Conservation (phyloP, 1,140 invertebrate genomes). For the Drosophila murphyi region DNA sequence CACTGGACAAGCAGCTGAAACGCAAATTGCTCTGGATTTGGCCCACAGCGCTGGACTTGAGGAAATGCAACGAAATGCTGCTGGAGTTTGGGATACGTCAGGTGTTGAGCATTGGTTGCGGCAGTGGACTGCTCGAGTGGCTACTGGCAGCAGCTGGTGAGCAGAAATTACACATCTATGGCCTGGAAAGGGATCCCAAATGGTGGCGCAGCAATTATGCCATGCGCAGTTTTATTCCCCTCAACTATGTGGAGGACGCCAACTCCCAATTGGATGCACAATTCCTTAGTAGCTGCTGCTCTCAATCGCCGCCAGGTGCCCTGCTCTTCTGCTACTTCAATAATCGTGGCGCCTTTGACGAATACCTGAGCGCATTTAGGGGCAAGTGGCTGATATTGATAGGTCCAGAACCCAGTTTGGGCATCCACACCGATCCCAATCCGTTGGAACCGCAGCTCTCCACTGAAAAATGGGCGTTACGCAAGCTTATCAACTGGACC, state of each 20-base stretch:
- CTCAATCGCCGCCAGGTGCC: conserved; percentile 84
- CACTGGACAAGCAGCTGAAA: conserved; percentile 55
- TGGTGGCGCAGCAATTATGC: conserved; percentile 88
- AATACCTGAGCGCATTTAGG: conserved; percentile 87
- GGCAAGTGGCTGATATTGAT: conserved; percentile 89
- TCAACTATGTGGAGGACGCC: conserved; percentile 82
- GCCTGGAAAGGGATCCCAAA: conserved; percentile 86
- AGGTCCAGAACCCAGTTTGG: conserved; percentile 87
- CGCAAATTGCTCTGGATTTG: conserved; percentile 87
- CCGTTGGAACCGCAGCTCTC: conserved; percentile 87
- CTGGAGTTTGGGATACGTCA: conserved; percentile 26
- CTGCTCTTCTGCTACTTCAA: conserved; percentile 92
- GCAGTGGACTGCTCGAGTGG: conserved; percentile 78
- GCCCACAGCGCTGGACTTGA: conserved; percentile 85
- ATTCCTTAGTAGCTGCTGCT: conserved; percentile 71
- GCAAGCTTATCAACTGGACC: conserved; percentile 81
- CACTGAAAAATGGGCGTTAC: conserved; percentile 61
- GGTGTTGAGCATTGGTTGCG: conserved; percentile 74
- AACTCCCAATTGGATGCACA: conserved; percentile 52
- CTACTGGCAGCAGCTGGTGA: conserved; percentile 45
- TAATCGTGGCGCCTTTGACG: conserved; percentile 87
- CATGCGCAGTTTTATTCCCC: conserved; percentile 85
- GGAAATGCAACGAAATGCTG: conserved; percentile 59
- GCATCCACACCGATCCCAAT: conserved; percentile 88
- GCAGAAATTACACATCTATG: conserved; percentile 84